Conservation (phyloP, 2,113 vertebrate species). For the Callocephalon fimbriatum region DNA sequence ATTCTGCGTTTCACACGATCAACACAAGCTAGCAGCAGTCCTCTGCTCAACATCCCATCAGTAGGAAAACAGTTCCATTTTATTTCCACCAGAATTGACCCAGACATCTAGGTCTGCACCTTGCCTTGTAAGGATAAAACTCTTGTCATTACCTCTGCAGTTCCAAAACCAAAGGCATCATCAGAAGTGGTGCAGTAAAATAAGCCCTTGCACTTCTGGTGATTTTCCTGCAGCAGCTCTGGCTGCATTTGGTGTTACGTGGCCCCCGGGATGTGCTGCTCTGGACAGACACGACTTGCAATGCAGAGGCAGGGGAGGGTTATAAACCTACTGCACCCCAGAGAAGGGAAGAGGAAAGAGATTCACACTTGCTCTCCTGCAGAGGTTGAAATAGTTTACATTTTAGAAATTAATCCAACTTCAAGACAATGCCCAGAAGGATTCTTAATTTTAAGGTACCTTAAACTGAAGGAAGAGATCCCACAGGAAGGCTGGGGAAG, state of each 20-base stretch:
- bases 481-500: not conserved
- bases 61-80: not conserved
- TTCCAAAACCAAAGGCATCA: not conserved
- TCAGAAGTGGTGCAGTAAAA: not conserved
- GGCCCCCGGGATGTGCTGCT: fast-evolving
- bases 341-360: not conserved
- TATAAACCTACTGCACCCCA: not conserved
- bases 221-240: no score
- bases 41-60: not conserved
- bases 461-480: not conserved
- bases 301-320: not conserved
- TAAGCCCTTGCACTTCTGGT: not conserved
- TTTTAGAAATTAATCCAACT: not conserved
- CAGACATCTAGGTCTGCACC: not conserved
- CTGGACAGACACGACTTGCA: fast-evolving
- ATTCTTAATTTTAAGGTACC: not conserved
- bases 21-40: not conserved
- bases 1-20: not conserved
- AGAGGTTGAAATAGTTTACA: not conserved
- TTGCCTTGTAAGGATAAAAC: not conserved
- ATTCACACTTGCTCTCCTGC: not conserved
- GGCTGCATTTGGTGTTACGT: fast-evolving
- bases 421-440: fast-evolving
- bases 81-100: not conserved
- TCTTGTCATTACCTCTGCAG: not conserved